phyloP scores from a whole-genome alignment of 2,797 vertebrate species.

The Cuculus canorus region DNA sequence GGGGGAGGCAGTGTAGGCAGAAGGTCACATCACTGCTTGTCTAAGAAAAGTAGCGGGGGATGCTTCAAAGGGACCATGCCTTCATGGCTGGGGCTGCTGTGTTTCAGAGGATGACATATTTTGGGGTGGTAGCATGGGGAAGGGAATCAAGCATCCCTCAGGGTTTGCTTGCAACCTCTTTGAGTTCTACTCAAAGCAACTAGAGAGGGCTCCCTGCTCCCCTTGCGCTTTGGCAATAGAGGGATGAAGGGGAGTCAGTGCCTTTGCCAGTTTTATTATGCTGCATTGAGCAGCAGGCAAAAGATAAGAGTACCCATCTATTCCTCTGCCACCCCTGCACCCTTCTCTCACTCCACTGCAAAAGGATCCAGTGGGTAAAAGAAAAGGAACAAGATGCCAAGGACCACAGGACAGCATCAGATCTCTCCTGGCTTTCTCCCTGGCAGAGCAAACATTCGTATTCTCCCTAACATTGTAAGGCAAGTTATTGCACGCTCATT shows the following conservation, averaged over 20 bases:
- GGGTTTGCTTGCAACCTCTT: neutral
- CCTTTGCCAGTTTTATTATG: neutral
- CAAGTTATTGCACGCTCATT: constrained; percentile 32
- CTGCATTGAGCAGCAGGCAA: neutral
- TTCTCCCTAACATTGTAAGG: neutral
- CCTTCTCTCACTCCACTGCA: neutral
- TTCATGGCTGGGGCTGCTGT: rapidly evolving
- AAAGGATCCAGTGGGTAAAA: neutral
- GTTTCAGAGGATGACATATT: rapidly evolving
- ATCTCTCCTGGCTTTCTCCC: neutral
- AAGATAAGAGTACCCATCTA: neutral
- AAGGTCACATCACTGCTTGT: neutral
- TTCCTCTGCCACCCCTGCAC: rapidly evolving
- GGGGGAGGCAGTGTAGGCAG: neutral
- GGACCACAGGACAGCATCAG: neutral
- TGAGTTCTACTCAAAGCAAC: neutral
- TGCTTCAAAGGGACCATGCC: rapidly evolving
- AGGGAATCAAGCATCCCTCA: neutral
- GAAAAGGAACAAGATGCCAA: neutral
- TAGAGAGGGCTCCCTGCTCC: neutral
- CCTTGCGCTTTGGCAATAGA: neutral
- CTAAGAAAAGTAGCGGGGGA: neutral
- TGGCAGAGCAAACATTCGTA: constrained; percentile 27
- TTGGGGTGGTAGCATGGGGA: neutral
- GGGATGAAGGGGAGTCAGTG: neutral